Percentiles rank a stretch among this genome's conserved stretches.
phyloP scores from a whole-genome alignment of 2,797 vertebrate genomes.

The Myotis myotis region DNA sequence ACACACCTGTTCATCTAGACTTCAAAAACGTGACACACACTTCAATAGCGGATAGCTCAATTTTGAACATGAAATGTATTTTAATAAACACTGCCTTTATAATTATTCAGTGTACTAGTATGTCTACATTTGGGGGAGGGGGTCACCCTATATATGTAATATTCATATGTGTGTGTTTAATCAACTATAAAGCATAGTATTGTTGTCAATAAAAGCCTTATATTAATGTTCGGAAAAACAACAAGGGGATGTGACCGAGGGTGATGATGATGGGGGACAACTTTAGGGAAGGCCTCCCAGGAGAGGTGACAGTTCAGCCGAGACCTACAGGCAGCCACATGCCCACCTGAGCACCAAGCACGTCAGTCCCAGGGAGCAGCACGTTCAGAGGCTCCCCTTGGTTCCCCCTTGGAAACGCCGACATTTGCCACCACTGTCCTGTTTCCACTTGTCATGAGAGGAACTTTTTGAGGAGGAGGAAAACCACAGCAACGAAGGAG shows the following conservation, averaged over 20 bases:
- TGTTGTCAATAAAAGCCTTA: background rate
- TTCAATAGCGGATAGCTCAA: no score
- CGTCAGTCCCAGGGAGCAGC: background rate
- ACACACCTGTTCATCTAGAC: background rate
- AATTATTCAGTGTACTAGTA: no score
- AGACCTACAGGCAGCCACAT: background rate
- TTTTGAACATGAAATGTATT: no score
- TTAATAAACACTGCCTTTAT: no score
- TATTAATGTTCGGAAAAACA: background rate
- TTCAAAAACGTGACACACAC: background rate
- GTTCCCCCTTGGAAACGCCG: background rate
- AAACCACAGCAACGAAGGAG: background rate
- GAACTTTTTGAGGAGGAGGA: background rate
- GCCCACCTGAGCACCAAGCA: no score
- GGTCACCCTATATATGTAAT: background rate
- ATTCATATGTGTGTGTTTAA: background rate
- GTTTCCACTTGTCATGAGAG: background rate
- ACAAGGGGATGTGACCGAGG: background rate
- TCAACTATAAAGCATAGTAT: background rate
- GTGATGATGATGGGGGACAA: background rate
- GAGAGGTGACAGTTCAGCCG: background rate
- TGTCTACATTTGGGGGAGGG: no score
- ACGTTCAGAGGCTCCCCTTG: background rate
- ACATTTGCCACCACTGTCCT: background rate
- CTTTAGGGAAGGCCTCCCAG: background rate